Conservation (phyloP, 2,113 vertebrate species). For the Amphilophus citrinellus region DNA sequence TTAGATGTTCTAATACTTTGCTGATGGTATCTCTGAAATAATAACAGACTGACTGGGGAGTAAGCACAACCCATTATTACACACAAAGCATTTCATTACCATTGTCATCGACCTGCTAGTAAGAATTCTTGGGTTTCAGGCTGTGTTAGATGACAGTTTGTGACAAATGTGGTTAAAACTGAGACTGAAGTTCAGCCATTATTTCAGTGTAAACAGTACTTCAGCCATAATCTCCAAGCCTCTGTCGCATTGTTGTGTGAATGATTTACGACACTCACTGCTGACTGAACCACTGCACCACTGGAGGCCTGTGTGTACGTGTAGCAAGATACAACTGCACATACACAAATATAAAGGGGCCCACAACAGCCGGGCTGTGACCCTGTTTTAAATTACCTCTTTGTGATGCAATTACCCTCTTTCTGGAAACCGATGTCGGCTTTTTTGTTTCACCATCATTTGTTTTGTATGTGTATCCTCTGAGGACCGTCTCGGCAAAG, state of each 20-base stretch:
- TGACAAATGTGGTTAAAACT: conserved; percentile 52
- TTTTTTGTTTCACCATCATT: conserved; percentile 64
- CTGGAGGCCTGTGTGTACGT: conserved; percentile 1
- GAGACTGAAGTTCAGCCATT: conserved; percentile 55
- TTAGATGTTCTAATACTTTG: neutral
- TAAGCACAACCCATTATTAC: conserved; percentile 21
- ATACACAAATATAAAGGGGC: neutral
- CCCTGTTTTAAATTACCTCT: conserved; percentile 68
- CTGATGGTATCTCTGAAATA: neutral
- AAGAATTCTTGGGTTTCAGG: conserved; percentile 30
- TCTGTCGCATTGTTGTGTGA: conserved; percentile 5
- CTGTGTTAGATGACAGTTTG: conserved; percentile 39
- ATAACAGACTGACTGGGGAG: neutral
- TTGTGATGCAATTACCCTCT: conserved; percentile 67
- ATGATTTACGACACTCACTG: conserved; percentile 39
- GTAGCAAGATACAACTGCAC: conserved; percentile 4
- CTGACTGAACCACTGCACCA: conserved; percentile 26
- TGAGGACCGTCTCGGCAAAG: conserved; percentile 48
- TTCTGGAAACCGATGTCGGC: conserved; percentile 29
- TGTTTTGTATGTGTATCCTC: conserved; percentile 46
- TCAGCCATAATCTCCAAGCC: conserved; percentile 33
- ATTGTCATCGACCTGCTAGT: conserved; percentile 5
- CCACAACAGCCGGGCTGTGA: conserved; percentile 12
- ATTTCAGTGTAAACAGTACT: conserved; percentile 55
- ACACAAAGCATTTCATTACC: conserved; percentile 42